phyloP scores from a whole-genome alignment of 2,888 invertebrate genomes.

The Euspilapteryx auroguttella region DNA sequence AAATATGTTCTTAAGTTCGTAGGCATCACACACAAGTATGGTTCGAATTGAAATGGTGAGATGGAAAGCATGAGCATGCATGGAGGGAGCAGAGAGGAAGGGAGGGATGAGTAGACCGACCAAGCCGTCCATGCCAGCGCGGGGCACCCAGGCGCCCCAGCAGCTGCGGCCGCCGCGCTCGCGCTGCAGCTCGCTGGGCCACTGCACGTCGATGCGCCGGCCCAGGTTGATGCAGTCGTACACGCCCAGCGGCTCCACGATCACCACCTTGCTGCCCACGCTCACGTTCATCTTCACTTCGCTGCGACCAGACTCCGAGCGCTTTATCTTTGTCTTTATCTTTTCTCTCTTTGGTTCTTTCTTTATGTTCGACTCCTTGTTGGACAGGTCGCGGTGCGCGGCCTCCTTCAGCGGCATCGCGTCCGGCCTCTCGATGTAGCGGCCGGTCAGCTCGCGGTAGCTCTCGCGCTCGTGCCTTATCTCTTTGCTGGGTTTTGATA shows the following conservation, averaged over 20 bases:
- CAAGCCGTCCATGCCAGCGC: slow-evolving; percentile 89
- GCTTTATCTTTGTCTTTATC: slow-evolving; percentile 41
- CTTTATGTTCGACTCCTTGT: slow-evolving; percentile 28
- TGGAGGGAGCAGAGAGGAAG: too few relatives aligned
- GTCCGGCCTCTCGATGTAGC: slow-evolving; percentile 46
- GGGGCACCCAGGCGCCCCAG: slow-evolving; percentile 89
- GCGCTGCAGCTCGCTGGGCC: slow-evolving; percentile 91
- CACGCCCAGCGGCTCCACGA: slow-evolving; percentile 61
- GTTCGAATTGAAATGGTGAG: too few relatives aligned
- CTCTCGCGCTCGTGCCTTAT: slow-evolving; percentile 50
- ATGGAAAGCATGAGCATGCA: too few relatives aligned
- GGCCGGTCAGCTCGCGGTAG: slow-evolving; percentile 44
- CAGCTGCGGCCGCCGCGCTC: slow-evolving; percentile 83
- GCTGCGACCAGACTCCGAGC: slow-evolving; percentile 40
- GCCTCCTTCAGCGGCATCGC: slow-evolving; percentile 30
- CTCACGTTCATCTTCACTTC: slow-evolving; percentile 39
- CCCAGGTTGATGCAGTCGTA: slow-evolving; percentile 92
- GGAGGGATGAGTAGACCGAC: too few relatives aligned
- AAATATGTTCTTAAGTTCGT: too few relatives aligned
- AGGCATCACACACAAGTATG: too few relatives aligned
- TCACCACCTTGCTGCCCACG: slow-evolving; percentile 47
- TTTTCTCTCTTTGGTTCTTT: slow-evolving; percentile 30
- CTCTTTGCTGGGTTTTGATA: slow-evolving; percentile 48
- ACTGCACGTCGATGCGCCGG: slow-evolving; percentile 88
- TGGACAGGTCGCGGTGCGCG: slow-evolving; percentile 32